Evolutionary conservation across 2,113 vertebrate genomes (phyloP).

Genomic region (Peromyscus maniculatus): DNA sequence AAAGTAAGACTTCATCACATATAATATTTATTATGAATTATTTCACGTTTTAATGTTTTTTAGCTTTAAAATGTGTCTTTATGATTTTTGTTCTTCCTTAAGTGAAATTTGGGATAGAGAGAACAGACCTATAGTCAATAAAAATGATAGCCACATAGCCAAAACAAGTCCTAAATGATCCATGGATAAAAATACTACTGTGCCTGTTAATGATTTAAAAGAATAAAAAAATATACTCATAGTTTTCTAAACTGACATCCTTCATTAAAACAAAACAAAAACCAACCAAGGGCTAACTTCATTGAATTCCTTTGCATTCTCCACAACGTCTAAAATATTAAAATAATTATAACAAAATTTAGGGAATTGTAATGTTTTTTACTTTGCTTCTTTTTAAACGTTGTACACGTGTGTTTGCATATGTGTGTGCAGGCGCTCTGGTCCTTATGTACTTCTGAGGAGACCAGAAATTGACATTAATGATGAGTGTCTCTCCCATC

Average conservation of each 20-base stretch:
- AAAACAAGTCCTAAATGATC: constrained; percentile 16
- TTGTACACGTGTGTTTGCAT: too few species aligned
- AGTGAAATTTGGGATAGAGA: constrained; percentile 35
- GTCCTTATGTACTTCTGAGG: not conserved
- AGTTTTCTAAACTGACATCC: constrained; percentile 9
- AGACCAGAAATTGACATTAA: not conserved
- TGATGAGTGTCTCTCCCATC: too few species aligned
- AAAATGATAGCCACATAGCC: not conserved
- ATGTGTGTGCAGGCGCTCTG: not conserved
- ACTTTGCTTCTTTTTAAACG: not conserved
- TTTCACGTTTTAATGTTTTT: constrained; percentile 32
- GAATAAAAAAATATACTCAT: not conserved
- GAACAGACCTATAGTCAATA: not conserved
- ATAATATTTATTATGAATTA: not conserved
- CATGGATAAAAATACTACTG: not conserved
- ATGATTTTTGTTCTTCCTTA: not conserved
- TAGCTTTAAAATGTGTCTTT: constrained; percentile 45
- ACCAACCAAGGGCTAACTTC: not conserved
- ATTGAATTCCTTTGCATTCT: constrained; percentile 18
- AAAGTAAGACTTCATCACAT: not conserved
- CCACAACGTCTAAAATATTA: constrained; percentile 26
- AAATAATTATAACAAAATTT: constrained; percentile 1
- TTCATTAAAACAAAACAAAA: constrained; percentile 5
- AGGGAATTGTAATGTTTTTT: not conserved
- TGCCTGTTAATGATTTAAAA: not conserved